Percentiles rank a stretch among this genome's conserved stretches.
Evolutionary conservation across 2,113 vertebrate species (phyloP).

Genomic region (Sorex fumeus): DNA sequence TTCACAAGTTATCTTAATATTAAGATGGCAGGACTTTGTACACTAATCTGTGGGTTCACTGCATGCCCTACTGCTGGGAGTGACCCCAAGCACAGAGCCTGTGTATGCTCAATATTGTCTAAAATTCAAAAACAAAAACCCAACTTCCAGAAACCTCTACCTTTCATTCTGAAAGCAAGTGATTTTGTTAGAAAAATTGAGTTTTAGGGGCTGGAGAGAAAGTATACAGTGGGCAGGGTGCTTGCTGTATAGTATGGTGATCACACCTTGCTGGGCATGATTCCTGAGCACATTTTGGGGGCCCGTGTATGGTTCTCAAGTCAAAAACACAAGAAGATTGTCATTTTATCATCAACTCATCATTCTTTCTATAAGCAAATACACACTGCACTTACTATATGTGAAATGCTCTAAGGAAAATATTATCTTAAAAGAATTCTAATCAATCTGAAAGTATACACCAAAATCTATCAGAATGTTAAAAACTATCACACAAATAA

Average conservation of each 20-base stretch:
- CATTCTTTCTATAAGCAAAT: constrained; percentile 46
- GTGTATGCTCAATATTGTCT: too few species aligned
- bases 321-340: neutral
- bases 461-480: constrained; percentile 16
- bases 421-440: neutral
- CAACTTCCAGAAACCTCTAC: constrained; percentile 35
- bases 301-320: too few species aligned
- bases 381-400: neutral
- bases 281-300: too few species aligned
- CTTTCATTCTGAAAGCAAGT: constrained; percentile 47
- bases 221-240: too few species aligned
- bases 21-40: too few species aligned
- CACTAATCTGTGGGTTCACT: too few species aligned
- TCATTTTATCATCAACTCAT: constrained; percentile 38
- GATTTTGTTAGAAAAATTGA: constrained; percentile 34
- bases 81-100: too few species aligned
- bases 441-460: constrained; percentile 2
- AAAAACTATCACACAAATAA: constrained; percentile 37
- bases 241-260: too few species aligned
- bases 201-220: too few species aligned
- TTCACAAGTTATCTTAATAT: too few species aligned
- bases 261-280: too few species aligned
- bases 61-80: too few species aligned
- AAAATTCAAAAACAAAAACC: neutral
- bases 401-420: neutral